These are phyloP conservation scores for Setipinna tenuifilis DNA, from an alignment of 2,797 vertebrate genomes.

Conservation along the genomic window DNA sequence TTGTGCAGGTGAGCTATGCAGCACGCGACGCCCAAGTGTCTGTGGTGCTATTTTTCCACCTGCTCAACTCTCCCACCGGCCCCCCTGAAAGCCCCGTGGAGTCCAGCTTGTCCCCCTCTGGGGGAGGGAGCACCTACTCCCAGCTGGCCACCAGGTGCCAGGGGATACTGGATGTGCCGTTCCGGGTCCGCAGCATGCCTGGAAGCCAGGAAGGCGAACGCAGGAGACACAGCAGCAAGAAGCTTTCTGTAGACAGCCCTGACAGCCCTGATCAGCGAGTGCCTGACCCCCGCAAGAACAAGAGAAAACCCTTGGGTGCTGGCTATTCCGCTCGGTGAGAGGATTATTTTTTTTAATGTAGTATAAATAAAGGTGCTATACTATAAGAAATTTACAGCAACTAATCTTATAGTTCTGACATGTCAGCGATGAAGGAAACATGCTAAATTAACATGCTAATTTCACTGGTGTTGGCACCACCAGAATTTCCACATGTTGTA, in stretches of 20 bases:
- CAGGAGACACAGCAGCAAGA: conserved; percentile 70
- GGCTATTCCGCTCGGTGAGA: conserved; percentile 91
- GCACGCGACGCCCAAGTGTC: conserved; percentile 93
- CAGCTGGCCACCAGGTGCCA: conserved; percentile 80
- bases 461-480: too few relatives aligned
- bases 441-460: too few relatives aligned
- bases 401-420: too few relatives aligned
- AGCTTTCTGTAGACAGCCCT: conserved; percentile 64
- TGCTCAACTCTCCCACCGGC: conserved; percentile 75
- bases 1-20: conserved; percentile 85
- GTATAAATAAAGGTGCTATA: too few relatives aligned
- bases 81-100: conserved; percentile 7
- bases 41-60: conserved; percentile 87
- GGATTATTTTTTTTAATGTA: neutral
- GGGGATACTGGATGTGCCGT: conserved; percentile 88
- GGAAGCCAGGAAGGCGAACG: conserved; percentile 75
- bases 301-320: conserved; percentile 87
- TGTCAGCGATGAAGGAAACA: too few relatives aligned
- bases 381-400: too few relatives aligned
- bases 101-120: conserved; percentile 51
- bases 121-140: conserved; percentile 63
- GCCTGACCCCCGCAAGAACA: conserved; percentile 88
- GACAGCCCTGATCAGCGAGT: conserved; percentile 77
- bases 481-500: too few relatives aligned
- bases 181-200: conserved; percentile 74